Conservation (phyloP, 2,113 vertebrate genomes). For the Tragelaphus buxtoni region DNA sequence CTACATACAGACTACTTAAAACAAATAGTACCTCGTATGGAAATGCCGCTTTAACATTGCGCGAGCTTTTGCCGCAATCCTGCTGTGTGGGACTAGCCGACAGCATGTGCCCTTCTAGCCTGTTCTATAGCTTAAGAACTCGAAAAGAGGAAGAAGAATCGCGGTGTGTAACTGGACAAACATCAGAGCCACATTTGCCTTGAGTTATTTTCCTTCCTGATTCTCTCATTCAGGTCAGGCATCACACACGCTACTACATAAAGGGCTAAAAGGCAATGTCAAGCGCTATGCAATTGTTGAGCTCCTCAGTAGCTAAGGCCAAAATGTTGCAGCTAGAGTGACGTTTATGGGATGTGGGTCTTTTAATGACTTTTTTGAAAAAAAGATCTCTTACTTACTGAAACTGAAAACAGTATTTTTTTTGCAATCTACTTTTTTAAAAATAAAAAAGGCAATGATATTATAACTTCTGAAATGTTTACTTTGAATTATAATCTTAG, state of each 20-base stretch:
- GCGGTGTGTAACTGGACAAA: not conserved
- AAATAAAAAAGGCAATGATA: not conserved
- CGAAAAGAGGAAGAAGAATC: not conserved
- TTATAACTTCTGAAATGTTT: not conserved
- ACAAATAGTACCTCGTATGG: not conserved
- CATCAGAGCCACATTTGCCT: not conserved
- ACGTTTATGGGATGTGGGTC: not conserved
- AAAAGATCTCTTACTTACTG: not conserved
- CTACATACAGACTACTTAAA: not conserved
- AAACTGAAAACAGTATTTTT: not conserved
- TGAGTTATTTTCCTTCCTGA: not conserved
- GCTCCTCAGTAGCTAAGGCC: not conserved
- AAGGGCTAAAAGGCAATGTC: not conserved
- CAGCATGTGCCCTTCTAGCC: not conserved
- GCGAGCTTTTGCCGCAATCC: not conserved
- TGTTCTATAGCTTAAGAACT: not conserved
- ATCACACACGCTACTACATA: not conserved
- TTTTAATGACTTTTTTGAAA: not conserved
- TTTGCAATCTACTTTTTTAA: not conserved
- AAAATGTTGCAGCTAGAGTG: not conserved
- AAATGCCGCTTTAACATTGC: not conserved
- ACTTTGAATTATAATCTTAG: constrained; percentile 9
- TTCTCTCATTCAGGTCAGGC: not conserved
- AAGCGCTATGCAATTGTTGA: not conserved
- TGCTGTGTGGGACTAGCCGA: not conserved